Evolutionary conservation across 1,140 invertebrate genomes (phyloP), one percentile per base, ranked within the genome.

Genomic region (Lucilia sericata): DNA sequence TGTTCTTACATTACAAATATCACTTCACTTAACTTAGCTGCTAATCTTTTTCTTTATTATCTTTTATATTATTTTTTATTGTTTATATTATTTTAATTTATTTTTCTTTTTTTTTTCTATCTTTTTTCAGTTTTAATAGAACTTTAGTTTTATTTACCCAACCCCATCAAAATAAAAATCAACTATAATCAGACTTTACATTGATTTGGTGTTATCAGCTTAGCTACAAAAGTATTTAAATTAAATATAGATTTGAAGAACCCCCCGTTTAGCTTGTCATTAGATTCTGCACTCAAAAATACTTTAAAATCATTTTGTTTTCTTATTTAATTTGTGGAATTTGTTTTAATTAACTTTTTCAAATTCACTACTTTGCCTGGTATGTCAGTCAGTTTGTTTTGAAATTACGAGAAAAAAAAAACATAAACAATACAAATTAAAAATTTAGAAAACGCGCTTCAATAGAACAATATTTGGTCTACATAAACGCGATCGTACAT

Each of bases 311-410:
- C 60, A n/a, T 65, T 19, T 65, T 65, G 65, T 70, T 70, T 70
- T 70, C 19, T 21, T 21, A n/a, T 7, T 70, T 25, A 21, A 70
- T 70, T 17, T 55, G 12, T 55, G 25, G 25, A 30, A 30, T 30
- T 30, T 30, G 25, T 55, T 55, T 55, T 5, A 55, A 14, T 55
- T 55, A 7, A 17, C 12, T 55, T 55, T 55, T 17, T 55, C 51
- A 55, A 55, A 10, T 55, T 5, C 19, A 19, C 21, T 21, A 70
- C 65, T 25, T 19, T 70, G 65, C 65, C 19, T 70, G 4, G 21
- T 70, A 70, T 70, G 65, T n/a, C 65, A 70, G 19, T 70, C 65
- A 25, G 65, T 70, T 70, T 70, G 21, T 21, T 70, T 70, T 70
- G 19, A 70, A 70, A 70, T 9, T 70, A 25, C 65, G n/a, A 70